Conservation (phyloP, 2,888 invertebrate species). For the Diploptera punctata region DNA sequence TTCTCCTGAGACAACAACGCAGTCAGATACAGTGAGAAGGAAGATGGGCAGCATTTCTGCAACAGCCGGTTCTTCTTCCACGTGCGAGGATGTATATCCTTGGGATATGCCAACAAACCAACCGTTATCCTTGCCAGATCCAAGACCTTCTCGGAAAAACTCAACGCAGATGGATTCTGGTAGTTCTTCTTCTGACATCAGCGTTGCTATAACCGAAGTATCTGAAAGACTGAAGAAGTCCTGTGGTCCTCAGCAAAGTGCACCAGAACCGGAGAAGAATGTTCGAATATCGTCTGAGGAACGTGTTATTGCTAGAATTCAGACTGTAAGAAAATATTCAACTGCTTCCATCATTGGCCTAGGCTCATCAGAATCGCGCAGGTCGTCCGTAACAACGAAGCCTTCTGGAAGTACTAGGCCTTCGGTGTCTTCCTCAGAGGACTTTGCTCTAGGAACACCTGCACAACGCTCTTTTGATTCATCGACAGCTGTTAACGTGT, state of each 20-base stretch:
- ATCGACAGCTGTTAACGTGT: not conserved
- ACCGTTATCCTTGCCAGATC: constrained; percentile 14
- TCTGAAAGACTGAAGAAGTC: constrained; percentile 68
- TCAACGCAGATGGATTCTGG: constrained; percentile 72
- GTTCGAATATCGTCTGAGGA: constrained; percentile 49
- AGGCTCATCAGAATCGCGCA: constrained; percentile 47
- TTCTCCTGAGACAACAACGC: constrained; percentile 34
- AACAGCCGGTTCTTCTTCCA: constrained; percentile 23
- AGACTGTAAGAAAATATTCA: constrained; percentile 51
- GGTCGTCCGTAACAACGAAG: constrained; percentile 52
- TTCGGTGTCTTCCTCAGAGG: constrained; percentile 59
- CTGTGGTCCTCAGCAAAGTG: constrained; percentile 63
- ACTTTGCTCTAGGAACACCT: constrained; percentile 42
- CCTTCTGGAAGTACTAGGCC: constrained; percentile 50
- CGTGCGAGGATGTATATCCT: not conserved
- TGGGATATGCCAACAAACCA: constrained; percentile 18
- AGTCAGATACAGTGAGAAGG: not conserved
- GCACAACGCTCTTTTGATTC: constrained; percentile 33
- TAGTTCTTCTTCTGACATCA: constrained; percentile 78
- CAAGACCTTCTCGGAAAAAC: constrained; percentile 62
- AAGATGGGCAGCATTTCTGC: constrained; percentile 23
- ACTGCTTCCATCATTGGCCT: constrained; percentile 47
- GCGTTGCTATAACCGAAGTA: constrained; percentile 62
- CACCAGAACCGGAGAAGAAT: constrained; percentile 51
- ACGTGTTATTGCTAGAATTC: constrained; percentile 41